A percentile compares a stretch with the other conserved stretches of the same genome.
Evolutionary conservation across 2,888 invertebrate species (phyloP).

Genomic region (Monoplex corrugatus): DNA sequence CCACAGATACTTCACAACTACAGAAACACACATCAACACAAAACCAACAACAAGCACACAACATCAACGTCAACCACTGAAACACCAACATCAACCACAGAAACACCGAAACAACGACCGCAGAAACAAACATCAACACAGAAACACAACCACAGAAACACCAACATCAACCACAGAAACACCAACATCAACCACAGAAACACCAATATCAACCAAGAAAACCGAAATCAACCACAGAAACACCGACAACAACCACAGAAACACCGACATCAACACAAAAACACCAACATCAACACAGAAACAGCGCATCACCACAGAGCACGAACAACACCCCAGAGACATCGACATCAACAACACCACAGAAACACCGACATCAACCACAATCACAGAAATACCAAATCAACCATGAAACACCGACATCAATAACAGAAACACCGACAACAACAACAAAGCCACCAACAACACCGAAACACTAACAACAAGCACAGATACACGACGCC

Average conservation of each 20-base stretch:
- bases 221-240: not conserved
- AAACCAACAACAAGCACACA: not conserved
- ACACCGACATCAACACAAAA: conserved; percentile 6
- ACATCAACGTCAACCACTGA: not conserved
- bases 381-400: not conserved
- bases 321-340: not conserved
- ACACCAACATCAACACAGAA: not conserved
- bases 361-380: not conserved
- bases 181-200: not conserved
- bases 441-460: not conserved
- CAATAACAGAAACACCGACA: not conserved
- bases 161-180: conserved; percentile 9
- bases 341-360: conserved; percentile 8
- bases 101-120: not conserved
- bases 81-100: not conserved
- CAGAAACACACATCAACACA: not conserved
- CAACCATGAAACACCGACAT: not conserved
- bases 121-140: not conserved
- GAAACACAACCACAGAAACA: not conserved
- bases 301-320: not conserved
- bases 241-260: not conserved
- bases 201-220: not conserved
- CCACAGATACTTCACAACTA: not conserved
- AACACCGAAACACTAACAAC: conserved; percentile 1
- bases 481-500: not conserved